These are phyloP conservation scores for Pararge aegeria DNA, from an alignment of 1,140 invertebrate species.

Conservation along the genomic window DNA sequence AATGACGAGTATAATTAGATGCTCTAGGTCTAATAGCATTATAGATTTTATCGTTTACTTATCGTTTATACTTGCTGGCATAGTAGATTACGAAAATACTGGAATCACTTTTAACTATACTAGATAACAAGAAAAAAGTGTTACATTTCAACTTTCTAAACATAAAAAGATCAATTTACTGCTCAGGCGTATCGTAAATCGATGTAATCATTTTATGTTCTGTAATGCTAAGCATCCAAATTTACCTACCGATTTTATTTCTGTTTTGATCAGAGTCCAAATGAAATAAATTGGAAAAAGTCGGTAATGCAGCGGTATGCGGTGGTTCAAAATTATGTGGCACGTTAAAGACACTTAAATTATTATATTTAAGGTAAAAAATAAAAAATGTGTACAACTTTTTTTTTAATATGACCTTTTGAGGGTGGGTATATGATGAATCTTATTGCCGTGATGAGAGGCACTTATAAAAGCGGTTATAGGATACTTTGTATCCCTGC, in stretches of 20 bases:
- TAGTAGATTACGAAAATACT: background rate
- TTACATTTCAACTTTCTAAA: constrained; percentile 20
- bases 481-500: no score
- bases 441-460: no score
- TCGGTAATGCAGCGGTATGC: background rate
- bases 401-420: no score
- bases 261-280: constrained; percentile 7
- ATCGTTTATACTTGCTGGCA: no score
- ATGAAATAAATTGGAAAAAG: background rate
- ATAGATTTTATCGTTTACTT: no score
- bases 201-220: constrained; percentile 15
- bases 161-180: constrained; percentile 22
- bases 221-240: background rate
- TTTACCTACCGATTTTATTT: constrained; percentile 13
- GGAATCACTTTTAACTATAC: background rate
- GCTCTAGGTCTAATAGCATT: no score
- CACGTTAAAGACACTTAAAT: no score
- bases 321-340: background rate
- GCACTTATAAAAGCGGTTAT: no score
- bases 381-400: no score
- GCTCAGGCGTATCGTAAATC: constrained; percentile 18
- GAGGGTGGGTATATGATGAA: no score
- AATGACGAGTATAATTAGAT: no score
- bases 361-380: no score
- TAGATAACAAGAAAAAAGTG: background rate